These are phyloP conservation scores for Unio pictorum DNA, from an alignment of 2,888 invertebrate genomes.

Conservation along the genomic window DNA sequence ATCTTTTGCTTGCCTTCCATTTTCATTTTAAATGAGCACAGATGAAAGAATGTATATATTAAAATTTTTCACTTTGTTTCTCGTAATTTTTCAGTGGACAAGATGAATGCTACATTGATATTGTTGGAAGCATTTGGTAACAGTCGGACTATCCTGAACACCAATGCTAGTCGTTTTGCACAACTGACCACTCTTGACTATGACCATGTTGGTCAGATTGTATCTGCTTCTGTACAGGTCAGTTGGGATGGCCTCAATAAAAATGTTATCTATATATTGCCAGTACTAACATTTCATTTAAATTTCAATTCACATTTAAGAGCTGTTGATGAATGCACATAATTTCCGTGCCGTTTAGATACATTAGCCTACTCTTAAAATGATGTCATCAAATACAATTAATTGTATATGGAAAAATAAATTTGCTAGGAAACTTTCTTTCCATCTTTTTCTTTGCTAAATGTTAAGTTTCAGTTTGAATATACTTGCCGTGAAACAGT, in stretches of 20 bases:
- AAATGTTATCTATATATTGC: no score
- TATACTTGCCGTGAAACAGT: no score
- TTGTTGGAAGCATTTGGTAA: slow-evolving; percentile 93
- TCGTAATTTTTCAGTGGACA: slow-evolving; percentile 79
- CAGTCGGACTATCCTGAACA: slow-evolving; percentile 86
- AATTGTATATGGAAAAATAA: no score
- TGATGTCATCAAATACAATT: no score
- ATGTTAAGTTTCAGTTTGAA: no score
- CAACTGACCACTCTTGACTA: slow-evolving; percentile 95
- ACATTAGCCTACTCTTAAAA: no score
- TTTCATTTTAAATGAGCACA: neutral
- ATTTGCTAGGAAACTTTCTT: no score
- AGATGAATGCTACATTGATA: slow-evolving; percentile 85
- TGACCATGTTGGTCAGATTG: slow-evolving; percentile 92
- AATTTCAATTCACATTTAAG: no score
- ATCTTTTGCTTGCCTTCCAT: neutral
- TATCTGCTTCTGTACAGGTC: slow-evolving; percentile 91
- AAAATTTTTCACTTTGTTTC: neutral
- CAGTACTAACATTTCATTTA: no score
- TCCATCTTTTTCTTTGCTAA: no score
- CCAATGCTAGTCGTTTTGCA: slow-evolving; percentile 91
- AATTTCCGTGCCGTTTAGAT: no score
- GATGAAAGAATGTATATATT: neutral
- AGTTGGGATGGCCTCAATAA: slow-evolving; percentile 4
- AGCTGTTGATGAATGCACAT: no score